Conservation (phyloP, 2,888 invertebrate genomes). For the Leptinotarsa juncta region DNA sequence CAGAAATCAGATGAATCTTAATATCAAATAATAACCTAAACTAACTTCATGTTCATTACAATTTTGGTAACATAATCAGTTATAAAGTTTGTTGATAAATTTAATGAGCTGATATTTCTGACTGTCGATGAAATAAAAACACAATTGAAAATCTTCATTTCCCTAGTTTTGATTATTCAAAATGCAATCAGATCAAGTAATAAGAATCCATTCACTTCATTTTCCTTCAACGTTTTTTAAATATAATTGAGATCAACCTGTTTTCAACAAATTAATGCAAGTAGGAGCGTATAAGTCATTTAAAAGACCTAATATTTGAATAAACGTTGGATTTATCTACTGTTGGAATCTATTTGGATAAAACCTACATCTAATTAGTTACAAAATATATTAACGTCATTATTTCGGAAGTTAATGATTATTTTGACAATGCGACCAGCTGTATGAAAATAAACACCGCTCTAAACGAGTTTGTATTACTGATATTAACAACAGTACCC, state of each 20-base stretch:
- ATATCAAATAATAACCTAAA: too few relatives aligned
- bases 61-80: too few relatives aligned
- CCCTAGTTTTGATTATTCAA: too few relatives aligned
- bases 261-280: constrained; percentile 31
- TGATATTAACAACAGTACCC: not conserved
- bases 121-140: too few relatives aligned
- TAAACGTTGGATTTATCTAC: constrained; percentile 45
- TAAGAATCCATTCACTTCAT: not conserved
- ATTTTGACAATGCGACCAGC: constrained; percentile 42
- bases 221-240: not conserved
- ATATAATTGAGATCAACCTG: too few relatives aligned
- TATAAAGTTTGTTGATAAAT: too few relatives aligned
- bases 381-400: constrained; percentile 50
- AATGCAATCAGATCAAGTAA: too few relatives aligned
- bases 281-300: constrained; percentile 31
- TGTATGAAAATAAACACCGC: constrained; percentile 29
- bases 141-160: too few relatives aligned
- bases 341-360: constrained; percentile 42
- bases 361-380: constrained; percentile 48
- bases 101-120: too few relatives aligned
- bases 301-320: constrained; percentile 41
- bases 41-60: too few relatives aligned
- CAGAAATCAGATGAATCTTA: too few relatives aligned
- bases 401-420: constrained; percentile 48
- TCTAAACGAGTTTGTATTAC: not conserved